phyloP scores from a whole-genome alignment of 2,888 invertebrate species.

The Agonum fuliginosum region DNA sequence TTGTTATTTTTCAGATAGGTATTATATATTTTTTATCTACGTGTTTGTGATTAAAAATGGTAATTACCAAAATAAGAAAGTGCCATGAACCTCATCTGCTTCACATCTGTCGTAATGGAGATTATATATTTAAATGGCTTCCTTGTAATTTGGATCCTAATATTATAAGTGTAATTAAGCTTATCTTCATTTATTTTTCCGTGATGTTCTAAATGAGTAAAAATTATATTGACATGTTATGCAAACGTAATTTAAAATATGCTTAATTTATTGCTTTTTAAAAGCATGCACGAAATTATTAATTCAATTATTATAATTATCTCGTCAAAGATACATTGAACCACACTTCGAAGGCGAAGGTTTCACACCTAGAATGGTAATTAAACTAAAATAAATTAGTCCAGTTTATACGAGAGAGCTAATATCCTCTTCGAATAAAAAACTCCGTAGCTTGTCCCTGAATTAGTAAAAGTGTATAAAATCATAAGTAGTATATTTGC shows the following conservation, averaged over 20 bases:
- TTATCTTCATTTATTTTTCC: conserved; percentile 31
- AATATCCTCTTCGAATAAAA: conserved; percentile 9
- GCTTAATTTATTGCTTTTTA: conserved; percentile 30
- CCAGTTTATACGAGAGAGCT: conserved; percentile 8
- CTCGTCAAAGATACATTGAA: conserved; percentile 36
- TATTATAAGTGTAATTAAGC: conserved; percentile 24
- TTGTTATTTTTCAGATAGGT: neutral
- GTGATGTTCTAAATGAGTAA: conserved; percentile 15
- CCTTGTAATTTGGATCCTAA: conserved; percentile 24
- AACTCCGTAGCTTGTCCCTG: conserved; percentile 16
- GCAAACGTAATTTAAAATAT: conserved; percentile 29
- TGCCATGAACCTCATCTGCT: conserved; percentile 19
- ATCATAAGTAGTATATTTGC: conserved; percentile 39
- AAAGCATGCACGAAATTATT: conserved; percentile 33
- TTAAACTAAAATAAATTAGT: conserved; percentile 25
- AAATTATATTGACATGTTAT: conserved; percentile 29
- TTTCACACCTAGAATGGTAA: conserved; percentile 26
- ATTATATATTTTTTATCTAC: neutral
- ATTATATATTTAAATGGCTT: conserved; percentile 33
- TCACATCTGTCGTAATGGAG: conserved; percentile 10
- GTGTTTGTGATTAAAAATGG: neutral
- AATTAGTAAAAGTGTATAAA: conserved; percentile 39
- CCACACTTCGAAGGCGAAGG: conserved; percentile 22
- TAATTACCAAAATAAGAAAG: conserved; percentile 19
- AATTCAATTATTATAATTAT: conserved; percentile 45